Evolutionary conservation across 2,888 invertebrate genomes (phyloP).

Genomic region (Morpho helenor): DNA sequence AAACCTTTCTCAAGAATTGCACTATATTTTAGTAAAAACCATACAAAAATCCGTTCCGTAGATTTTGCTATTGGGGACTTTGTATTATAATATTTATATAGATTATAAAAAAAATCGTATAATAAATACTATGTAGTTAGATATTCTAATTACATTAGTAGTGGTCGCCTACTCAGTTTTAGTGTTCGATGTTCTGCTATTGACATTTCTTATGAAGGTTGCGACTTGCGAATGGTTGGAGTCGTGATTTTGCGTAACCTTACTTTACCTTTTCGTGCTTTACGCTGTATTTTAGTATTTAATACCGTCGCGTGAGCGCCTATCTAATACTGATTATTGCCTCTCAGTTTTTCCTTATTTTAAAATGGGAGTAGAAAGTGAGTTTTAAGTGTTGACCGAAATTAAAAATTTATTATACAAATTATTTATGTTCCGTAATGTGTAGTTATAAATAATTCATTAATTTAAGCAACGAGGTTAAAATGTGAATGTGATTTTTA

Average conservation of each 20-base stretch:
- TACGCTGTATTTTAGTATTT: slow-evolving; percentile 41
- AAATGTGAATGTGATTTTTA: slow-evolving; percentile 5
- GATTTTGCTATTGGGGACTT: too few species aligned
- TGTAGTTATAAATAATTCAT: slow-evolving; percentile 7
- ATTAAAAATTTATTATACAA: not conserved
- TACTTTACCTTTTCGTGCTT: slow-evolving; percentile 49
- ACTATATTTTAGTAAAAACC: too few species aligned
- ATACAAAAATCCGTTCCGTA: too few species aligned
- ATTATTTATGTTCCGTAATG: not conserved
- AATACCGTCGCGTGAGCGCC: slow-evolving; percentile 53
- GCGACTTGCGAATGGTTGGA: slow-evolving; percentile 33
- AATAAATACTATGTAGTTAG: too few species aligned
- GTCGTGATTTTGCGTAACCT: slow-evolving; percentile 75
- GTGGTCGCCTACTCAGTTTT: slow-evolving; percentile 38
- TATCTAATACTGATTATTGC: slow-evolving; percentile 39
- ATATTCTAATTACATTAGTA: slow-evolving; percentile 39
- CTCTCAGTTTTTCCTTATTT: slow-evolving; percentile 19
- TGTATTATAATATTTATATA: not conserved
- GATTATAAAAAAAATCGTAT: too few species aligned
- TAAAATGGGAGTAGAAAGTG: slow-evolving; percentile 45
- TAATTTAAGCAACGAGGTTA: slow-evolving; percentile 1
- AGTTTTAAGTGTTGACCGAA: slow-evolving; percentile 28
- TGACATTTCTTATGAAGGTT: slow-evolving; percentile 75
- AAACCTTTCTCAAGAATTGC: too few species aligned
- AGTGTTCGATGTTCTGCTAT: slow-evolving; percentile 58